Percentiles rank a stretch among this genome's conserved stretches.
Evolutionary conservation across 1,140 invertebrate species (phyloP).

Genomic region (Sitobion miscanthi): DNA sequence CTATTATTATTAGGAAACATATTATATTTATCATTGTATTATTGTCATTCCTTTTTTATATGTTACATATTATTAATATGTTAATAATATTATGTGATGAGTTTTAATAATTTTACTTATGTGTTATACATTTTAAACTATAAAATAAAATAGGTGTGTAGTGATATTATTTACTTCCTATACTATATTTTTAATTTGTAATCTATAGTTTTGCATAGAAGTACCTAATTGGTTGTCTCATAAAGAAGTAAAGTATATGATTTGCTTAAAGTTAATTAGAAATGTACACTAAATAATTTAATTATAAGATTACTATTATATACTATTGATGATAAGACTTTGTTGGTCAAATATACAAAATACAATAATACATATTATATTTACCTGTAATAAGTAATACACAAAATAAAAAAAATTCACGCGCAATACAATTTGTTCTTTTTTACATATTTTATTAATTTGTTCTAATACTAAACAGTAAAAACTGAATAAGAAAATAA

Average conservation of each 20-base stretch:
- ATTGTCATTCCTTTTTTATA: conserved; percentile 21
- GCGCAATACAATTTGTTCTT: neutral
- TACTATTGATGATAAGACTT: neutral
- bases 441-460: too few relatives aligned
- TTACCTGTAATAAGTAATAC: neutral
- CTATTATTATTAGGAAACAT: neutral
- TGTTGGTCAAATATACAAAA: neutral
- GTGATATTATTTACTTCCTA: neutral
- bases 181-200: neutral
- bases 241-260: neutral
- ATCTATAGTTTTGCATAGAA: neutral
- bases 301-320: neutral
- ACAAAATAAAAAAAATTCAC: neutral
- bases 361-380: neutral
- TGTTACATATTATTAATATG: conserved; percentile 8
- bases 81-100: conserved; percentile 3
- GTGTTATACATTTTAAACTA: neutral
- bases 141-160: neutral
- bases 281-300: neutral
- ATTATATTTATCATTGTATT: neutral
- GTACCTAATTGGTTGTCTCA: neutral
- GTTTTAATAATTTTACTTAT: neutral
- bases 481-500: too few relatives aligned
- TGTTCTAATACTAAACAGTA: neutral
- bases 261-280: neutral